Base-by-base conservation (phyloP, 2,888 invertebrate species). In the Caenorhabditis sp. region DNA sequence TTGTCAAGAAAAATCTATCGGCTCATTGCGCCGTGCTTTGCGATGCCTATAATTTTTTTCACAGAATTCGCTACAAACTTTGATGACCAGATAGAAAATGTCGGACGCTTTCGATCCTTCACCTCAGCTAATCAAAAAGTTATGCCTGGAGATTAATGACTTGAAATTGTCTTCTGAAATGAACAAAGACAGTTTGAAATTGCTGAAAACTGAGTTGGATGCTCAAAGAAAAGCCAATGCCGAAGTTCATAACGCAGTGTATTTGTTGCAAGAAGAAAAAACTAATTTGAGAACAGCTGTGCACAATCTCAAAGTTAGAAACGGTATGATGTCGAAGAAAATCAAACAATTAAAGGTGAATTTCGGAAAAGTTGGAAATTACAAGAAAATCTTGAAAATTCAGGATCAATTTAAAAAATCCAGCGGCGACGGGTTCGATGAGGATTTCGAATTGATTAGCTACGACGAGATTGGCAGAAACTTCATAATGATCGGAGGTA, bases 401-500 rank as follows among this genome's bases (percentile, higher is more conserved):
- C 12, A 36, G 36, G 36, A 36, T 36, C 36, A 12, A 36, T 8
- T 36, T 36, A 36, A 36, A 36, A 36, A 36, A n/a, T n/a, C n/a
- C n/a, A n/a, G 10, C 43, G 77, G 63, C 24, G 58, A 37, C 43
- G 66, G 27, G 21, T 21, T 14, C 17, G 49, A 49, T 51, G 51
- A 57, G 1, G 68, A 65, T 17, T 60, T 60, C 5, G 72, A 81
- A 24, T 72, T 80, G 3, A 59, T 55, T 21, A 82, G 82, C 36
- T 85, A 81, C 58, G 82, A 84, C 43, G 83, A 85, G 10, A 72
- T 83, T 60, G 83, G 81, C n/a, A 66, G 73, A 5, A 80, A 85
- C 37, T 85, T 81, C 73, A 67, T 82, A n/a, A 76, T 85, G 24
- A 73, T 85, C 54, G 85, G 85, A 50, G 85, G 85, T 66, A 14